A percentile compares a stretch with the other conserved stretches of the same genome.
Conservation (phyloP, 2,888 invertebrate species). For the Noctua comes region DNA sequence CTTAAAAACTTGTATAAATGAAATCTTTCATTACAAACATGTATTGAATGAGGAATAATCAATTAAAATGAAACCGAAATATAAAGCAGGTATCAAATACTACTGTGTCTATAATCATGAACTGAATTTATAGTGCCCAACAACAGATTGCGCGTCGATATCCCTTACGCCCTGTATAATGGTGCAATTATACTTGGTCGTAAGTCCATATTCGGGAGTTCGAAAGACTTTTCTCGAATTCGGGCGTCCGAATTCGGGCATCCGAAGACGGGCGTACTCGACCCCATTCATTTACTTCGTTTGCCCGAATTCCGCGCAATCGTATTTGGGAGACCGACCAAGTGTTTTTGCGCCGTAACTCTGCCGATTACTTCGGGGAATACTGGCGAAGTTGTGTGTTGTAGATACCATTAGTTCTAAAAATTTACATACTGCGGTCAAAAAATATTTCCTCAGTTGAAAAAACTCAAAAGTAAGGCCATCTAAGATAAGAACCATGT, state of each 20-base stretch:
- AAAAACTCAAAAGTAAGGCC: neutral
- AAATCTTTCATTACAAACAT: neutral
- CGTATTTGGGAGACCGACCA: neutral
- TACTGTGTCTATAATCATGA: too few species aligned
- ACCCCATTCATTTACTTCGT: neutral
- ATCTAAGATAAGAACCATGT: neutral
- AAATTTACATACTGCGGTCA: neutral
- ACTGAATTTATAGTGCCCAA: neutral
- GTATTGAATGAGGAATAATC: neutral
- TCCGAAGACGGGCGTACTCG: neutral
- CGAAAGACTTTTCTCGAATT: neutral
- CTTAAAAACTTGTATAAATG: neutral
- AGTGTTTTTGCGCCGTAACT: neutral
- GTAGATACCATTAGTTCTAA: neutral
- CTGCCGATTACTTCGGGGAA: neutral
- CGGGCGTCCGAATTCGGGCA: neutral
- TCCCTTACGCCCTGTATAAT: neutral
- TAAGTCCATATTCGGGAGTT: neutral
- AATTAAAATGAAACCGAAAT: neutral
- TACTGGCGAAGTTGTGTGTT: neutral
- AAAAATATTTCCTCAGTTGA: neutral
- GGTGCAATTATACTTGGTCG: neutral
- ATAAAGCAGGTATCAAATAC: neutral
- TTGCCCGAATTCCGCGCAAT: neutral
- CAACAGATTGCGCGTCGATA: neutral